Conservation (phyloP, 2,113 vertebrate genomes). For the Cryptomyrus ogoouensis region DNA sequence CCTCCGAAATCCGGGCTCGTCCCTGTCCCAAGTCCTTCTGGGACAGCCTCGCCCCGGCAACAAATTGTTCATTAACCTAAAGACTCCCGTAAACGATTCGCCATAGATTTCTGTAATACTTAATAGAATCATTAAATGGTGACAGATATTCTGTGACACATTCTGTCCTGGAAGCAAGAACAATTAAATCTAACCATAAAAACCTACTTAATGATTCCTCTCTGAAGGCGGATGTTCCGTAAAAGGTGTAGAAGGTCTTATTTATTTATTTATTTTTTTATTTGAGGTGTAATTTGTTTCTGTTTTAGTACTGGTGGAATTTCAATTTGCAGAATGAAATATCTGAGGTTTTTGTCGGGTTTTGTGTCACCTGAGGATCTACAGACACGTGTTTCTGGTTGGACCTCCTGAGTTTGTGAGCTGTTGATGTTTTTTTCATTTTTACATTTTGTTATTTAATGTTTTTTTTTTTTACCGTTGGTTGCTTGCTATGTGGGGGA, state of each 20-base stretch:
- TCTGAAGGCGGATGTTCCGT: not conserved
- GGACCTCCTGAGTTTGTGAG: not conserved
- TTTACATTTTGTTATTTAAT: too few relatives aligned
- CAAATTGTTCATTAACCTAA: conserved; percentile 11
- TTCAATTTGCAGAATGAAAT: not conserved
- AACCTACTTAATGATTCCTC: not conserved
- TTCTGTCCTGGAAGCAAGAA: not conserved
- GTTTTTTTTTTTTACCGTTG: not conserved
- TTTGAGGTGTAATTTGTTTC: not conserved
- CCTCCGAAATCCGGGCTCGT: not conserved
- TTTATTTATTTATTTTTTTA: not conserved
- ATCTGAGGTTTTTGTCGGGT: not conserved
- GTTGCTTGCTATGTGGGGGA: not conserved
- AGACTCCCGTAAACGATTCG: not conserved
- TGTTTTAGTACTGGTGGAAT: not conserved
- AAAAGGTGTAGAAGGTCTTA: not conserved
- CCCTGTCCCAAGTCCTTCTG: not conserved
- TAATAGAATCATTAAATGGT: not conserved
- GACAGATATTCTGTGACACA: not conserved
- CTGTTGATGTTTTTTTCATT: not conserved
- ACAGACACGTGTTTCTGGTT: not conserved
- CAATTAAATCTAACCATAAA: not conserved
- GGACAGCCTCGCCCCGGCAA: not conserved
- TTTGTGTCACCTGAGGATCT: not conserved
- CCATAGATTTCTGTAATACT: not conserved